These are phyloP conservation scores for Chironomus tentans DNA, from an alignment of 2,888 invertebrate genomes.

Conservation along the genomic window DNA sequence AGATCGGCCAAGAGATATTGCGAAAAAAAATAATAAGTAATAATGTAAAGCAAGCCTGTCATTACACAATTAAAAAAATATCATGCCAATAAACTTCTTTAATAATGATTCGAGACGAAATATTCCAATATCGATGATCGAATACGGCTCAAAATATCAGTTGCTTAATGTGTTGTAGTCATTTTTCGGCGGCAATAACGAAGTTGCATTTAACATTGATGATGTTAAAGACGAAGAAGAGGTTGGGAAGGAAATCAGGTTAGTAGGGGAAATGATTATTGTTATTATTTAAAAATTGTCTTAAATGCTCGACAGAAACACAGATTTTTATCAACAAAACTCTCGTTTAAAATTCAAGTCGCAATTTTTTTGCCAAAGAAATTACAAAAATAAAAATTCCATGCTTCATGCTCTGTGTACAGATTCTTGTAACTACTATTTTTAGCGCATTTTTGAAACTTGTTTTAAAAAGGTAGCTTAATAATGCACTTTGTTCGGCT, in stretches of 20 bases:
- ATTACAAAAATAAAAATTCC: not conserved
- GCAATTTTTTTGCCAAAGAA: conserved; percentile 2
- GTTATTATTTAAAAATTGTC: not conserved
- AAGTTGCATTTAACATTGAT: not conserved
- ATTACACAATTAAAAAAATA: conserved; percentile 9
- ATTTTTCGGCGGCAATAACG: conserved; percentile 11
- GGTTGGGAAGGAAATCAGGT: conserved; percentile 8
- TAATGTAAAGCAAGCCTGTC: not conserved
- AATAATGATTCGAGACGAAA: not conserved
- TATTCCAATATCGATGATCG: not conserved
- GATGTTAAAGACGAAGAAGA: not conserved
- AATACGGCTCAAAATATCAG: not conserved
- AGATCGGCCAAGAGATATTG: not conserved
- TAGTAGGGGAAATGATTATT: conserved; percentile 9
- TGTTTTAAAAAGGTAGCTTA: no score
- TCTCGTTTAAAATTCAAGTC: conserved; percentile 1
- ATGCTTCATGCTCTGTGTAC: not conserved
- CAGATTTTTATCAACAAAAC: not conserved
- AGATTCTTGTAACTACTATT: not conserved
- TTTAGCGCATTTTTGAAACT: no score
- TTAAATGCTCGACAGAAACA: not conserved
- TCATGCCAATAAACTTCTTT: not conserved
- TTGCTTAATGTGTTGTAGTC: not conserved
- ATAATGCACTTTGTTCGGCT: no score
- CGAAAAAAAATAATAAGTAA: not conserved